phyloP scores from a whole-genome alignment of 2,888 invertebrate species.

The Diplolepis rosae region DNA sequence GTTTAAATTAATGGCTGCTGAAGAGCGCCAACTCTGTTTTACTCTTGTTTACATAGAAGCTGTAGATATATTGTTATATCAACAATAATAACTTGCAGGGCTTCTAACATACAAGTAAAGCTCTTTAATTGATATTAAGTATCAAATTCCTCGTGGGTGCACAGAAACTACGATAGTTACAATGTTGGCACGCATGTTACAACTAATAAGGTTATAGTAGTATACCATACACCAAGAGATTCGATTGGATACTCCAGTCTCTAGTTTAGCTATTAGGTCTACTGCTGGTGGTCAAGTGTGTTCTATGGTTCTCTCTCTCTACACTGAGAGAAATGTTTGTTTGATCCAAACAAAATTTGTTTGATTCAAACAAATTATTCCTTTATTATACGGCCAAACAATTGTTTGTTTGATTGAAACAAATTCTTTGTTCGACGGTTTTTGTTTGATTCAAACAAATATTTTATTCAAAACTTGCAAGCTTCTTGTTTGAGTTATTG shows the following conservation, averaged over 20 bases:
- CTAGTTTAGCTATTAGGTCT: slow-evolving; percentile 26
- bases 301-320: background rate
- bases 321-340: too few species aligned
- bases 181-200: slow-evolving; percentile 27
- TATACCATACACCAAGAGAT: slow-evolving; percentile 17
- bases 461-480: too few species aligned
- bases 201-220: slow-evolving; percentile 30
- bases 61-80: slow-evolving; percentile 2
- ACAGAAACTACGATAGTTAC: background rate
- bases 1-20: background rate
- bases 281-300: slow-evolving; percentile 10
- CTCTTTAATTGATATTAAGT: slow-evolving; percentile 28
- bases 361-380: too few species aligned
- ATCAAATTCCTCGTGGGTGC: slow-evolving; percentile 18
- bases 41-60: too few species aligned
- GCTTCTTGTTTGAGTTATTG: too few species aligned
- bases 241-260: slow-evolving; percentile 28
- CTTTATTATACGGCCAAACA: too few species aligned
- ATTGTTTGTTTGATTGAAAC: too few species aligned
- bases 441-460: too few species aligned
- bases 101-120: slow-evolving; percentile 13
- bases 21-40: too few species aligned
- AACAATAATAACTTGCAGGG: slow-evolving; percentile 9
- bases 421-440: too few species aligned
- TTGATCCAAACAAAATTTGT: too few species aligned